phyloP scores from a whole-genome alignment of 2,797 vertebrate genomes.

The Cirrhinus molitorella region DNA sequence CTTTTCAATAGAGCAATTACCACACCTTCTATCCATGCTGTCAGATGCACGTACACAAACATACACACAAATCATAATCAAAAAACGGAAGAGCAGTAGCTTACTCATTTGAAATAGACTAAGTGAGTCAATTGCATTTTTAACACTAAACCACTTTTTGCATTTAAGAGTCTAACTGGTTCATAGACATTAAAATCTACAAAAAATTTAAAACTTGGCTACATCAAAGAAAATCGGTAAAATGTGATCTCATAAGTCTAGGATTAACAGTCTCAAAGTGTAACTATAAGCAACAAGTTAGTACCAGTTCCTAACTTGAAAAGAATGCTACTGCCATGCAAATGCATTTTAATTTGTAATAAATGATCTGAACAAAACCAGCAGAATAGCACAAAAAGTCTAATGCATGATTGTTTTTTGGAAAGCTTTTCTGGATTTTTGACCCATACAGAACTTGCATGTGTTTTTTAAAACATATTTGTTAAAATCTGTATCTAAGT shows the following conservation, averaged over 20 bases:
- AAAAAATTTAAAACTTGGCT: neutral
- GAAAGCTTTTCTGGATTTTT: neutral
- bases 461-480: neutral
- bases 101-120: neutral
- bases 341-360: neutral
- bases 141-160: neutral
- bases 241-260: neutral
- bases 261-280: neutral
- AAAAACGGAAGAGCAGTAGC: neutral
- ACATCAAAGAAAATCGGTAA: neutral
- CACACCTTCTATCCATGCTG: constrained; percentile 31
- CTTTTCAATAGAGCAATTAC: constrained; percentile 25
- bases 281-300: neutral
- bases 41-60: constrained; percentile 16
- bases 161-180: neutral
- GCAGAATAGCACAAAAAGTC: neutral
- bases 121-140: neutral
- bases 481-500: neutral
- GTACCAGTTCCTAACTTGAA: neutral
- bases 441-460: neutral
- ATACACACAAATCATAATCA: constrained; percentile 14
- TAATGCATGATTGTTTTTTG: neutral
- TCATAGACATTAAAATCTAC: neutral
- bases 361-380: neutral
- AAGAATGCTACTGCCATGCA: neutral